Evolutionary conservation across 2,797 vertebrate species (phyloP).

Genomic region (Novumbra hubbsi): DNA sequence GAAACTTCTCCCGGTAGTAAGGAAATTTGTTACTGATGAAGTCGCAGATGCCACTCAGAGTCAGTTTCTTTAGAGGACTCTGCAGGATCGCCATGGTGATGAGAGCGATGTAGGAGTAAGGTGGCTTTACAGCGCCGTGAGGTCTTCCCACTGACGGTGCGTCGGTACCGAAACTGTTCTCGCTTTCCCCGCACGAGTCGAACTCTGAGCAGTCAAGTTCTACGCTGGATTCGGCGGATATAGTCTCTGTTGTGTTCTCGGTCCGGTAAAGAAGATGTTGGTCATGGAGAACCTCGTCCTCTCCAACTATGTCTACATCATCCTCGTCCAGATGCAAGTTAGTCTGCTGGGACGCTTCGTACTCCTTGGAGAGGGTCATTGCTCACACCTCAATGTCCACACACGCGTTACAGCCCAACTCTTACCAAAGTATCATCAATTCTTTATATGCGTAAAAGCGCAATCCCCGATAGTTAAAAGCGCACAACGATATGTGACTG

Average conservation of each 20-base stretch:
- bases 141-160: constrained; percentile 46
- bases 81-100: constrained; percentile 93
- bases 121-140: constrained; percentile 79
- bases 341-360: constrained; percentile 53
- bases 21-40: constrained; percentile 91
- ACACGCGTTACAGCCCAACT: constrained; percentile 9
- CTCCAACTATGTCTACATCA: constrained; percentile 73
- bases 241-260: constrained; percentile 34
- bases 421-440: background rate
- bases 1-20: constrained; percentile 87
- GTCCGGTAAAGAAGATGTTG: constrained; percentile 34
- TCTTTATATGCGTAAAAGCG: constrained; percentile 10
- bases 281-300: constrained; percentile 48
- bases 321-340: constrained; percentile 56
- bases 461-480: background rate
- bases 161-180: constrained; percentile 65
- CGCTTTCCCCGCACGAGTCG: constrained; percentile 51
- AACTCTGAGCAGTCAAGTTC: constrained; percentile 59
- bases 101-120: constrained; percentile 91
- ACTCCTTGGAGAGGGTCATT: constrained; percentile 75
- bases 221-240: constrained; percentile 49
- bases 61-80: constrained; percentile 85
- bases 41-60: constrained; percentile 88
- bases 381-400: constrained; percentile 11
- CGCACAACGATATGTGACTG: background rate